Percentiles rank a stretch among this genome's conserved stretches.
phyloP scores from a whole-genome alignment of 2,113 vertebrate genomes.

The Paralichthys olivaceus region DNA sequence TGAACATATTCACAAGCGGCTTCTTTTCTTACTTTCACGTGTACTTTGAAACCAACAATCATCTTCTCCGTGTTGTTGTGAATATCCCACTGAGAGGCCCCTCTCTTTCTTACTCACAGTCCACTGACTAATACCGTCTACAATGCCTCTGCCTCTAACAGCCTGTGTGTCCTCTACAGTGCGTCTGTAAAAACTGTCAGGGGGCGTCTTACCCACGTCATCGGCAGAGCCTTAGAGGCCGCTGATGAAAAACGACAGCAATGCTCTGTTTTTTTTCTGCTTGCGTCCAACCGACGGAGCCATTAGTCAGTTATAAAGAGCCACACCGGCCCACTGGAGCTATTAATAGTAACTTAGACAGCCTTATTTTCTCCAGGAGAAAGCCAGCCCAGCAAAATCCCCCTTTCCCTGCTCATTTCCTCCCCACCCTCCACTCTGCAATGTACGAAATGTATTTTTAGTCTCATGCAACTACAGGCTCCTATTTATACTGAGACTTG shows the following conservation, averaged over 20 bases:
- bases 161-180: conserved; percentile 23
- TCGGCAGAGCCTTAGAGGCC: conserved; percentile 31
- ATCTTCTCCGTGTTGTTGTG: too few species aligned
- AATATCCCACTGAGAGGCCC: neutral
- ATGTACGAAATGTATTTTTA: conserved; percentile 69
- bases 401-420: conserved; percentile 69
- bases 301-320: conserved; percentile 67
- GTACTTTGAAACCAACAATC: too few species aligned
- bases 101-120: conserved; percentile 34
- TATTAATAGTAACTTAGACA: conserved; percentile 71
- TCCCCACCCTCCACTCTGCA: conserved; percentile 68
- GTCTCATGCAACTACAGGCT: conserved; percentile 14
- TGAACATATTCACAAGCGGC: too few species aligned
- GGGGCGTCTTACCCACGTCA: conserved; percentile 59
- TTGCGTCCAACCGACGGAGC: conserved; percentile 41
- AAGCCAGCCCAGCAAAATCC: conserved; percentile 42
- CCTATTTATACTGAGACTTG: conserved; percentile 36
- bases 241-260: conserved; percentile 64
- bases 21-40: too few species aligned
- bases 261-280: conserved; percentile 48
- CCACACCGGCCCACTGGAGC: conserved; percentile 36
- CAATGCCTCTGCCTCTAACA: conserved; percentile 26
- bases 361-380: conserved; percentile 36
- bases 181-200: conserved; percentile 57
- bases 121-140: conserved; percentile 51